Evolutionary conservation across 2,888 invertebrate species (phyloP).

Genomic region (Dasypogon diadema): DNA sequence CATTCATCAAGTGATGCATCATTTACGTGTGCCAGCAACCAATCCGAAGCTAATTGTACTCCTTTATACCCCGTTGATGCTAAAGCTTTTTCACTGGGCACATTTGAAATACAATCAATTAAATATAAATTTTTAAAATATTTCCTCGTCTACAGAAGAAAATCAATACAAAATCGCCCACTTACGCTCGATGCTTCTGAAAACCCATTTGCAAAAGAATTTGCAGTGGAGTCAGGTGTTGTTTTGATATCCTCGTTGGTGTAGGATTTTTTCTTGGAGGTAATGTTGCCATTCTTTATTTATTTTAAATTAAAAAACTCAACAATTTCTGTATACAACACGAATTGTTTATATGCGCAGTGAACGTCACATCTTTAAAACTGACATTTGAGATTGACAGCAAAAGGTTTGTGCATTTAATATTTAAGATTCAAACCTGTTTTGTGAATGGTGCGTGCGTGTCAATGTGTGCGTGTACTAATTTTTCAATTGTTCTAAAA

Average conservation of each 20-base stretch:
- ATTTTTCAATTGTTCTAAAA: no score
- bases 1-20: slow-evolving; percentile 84
- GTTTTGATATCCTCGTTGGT: slow-evolving; percentile 79
- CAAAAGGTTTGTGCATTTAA: no score
- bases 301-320: slow-evolving; percentile 5
- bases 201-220: slow-evolving; percentile 91
- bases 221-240: slow-evolving; percentile 82
- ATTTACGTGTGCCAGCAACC: slow-evolving; percentile 90
- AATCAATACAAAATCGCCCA: slow-evolving; percentile 60
- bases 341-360: slow-evolving; percentile 36
- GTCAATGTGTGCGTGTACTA: no score
- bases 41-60: slow-evolving; percentile 89
- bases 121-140: background rate
- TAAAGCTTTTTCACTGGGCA: slow-evolving; percentile 84
- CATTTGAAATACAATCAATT: background rate
- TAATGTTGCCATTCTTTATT: slow-evolving; percentile 76
- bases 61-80: slow-evolving; percentile 91
- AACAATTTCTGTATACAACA: background rate
- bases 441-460: no score
- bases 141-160: background rate
- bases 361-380: slow-evolving; percentile 33
- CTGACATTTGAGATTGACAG: background rate
- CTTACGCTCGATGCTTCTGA: slow-evolving; percentile 89
- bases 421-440: no score
- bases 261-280: slow-evolving; percentile 83